Percentiles rank a stretch among this genome's conserved stretches.
Conservation (phyloP, 2,888 invertebrate genomes). For the Brenthis ino region DNA sequence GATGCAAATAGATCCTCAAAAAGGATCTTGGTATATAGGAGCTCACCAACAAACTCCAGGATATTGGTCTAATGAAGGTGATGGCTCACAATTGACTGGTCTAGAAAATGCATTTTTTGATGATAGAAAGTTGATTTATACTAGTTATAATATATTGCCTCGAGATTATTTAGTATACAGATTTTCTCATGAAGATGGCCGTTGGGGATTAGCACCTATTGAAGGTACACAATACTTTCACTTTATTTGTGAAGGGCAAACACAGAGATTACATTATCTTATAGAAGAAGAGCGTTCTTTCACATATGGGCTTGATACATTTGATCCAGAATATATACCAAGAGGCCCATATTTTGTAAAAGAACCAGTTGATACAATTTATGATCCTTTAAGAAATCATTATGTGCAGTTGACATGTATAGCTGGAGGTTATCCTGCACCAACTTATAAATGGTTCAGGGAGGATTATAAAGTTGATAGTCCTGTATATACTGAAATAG, state of each 20-base stretch:
- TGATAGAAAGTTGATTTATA: constrained; percentile 71
- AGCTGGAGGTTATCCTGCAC: constrained; percentile 94
- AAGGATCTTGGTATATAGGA: constrained; percentile 93
- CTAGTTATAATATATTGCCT: constrained; percentile 76
- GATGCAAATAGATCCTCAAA: constrained; percentile 91
- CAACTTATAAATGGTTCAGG: constrained; percentile 94
- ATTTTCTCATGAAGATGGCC: constrained; percentile 86
- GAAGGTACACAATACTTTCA: constrained; percentile 88
- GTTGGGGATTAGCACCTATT: constrained; percentile 93
- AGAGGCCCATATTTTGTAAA: constrained; percentile 94
- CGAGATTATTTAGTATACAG: constrained; percentile 91
- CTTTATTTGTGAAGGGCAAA: constrained; percentile 94
- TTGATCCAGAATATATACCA: constrained; percentile 90
- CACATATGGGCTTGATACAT: constrained; percentile 92
- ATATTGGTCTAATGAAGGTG: constrained; percentile 91
- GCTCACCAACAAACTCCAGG: constrained; percentile 88
- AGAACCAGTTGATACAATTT: constrained; percentile 91
- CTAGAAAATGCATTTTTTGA: constrained; percentile 92
- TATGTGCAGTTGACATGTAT: constrained; percentile 91
- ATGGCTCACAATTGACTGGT: constrained; percentile 89
- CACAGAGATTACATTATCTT: constrained; percentile 86
- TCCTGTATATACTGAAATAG: constrained; percentile 87
- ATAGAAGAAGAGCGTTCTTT: constrained; percentile 89
- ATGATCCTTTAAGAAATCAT: constrained; percentile 90
- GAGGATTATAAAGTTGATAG: constrained; percentile 93